Conservation (phyloP, 2,797 vertebrate species). For the Gymnocypris eckloni region DNA sequence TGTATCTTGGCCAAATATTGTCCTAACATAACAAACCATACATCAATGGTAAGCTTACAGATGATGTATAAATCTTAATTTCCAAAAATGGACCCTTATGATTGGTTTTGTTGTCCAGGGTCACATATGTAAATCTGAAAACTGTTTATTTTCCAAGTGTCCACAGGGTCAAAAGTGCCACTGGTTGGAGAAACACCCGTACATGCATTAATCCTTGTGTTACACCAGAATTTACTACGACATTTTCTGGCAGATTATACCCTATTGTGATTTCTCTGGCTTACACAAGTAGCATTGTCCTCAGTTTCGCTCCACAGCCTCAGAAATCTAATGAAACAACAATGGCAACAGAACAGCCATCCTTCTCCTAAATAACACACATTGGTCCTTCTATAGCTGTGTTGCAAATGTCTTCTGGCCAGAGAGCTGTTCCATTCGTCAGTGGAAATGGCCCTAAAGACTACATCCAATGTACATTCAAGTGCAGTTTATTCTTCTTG, state of each 20-base stretch:
- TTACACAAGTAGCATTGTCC: slow-evolving; percentile 15
- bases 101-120: no score
- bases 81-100: no score
- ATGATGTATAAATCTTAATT: no score
- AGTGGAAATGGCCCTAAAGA: slow-evolving; percentile 65
- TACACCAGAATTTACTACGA: slow-evolving; percentile 3
- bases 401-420: slow-evolving; percentile 61
- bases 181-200: not conserved
- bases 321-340: slow-evolving; percentile 27
- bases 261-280: slow-evolving; percentile 15
- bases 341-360: slow-evolving; percentile 26
- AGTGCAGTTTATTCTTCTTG: slow-evolving; percentile 66
- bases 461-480: slow-evolving; percentile 67
- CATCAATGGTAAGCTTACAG: no score
- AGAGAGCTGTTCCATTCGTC: slow-evolving; percentile 66
- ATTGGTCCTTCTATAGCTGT: slow-evolving; percentile 50
- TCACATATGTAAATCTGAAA: slow-evolving; percentile 5
- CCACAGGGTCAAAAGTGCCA: not conserved
- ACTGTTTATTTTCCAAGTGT: not conserved
- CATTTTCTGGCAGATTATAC: slow-evolving; percentile 21
- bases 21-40: no score
- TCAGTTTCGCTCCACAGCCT: slow-evolving; percentile 3
- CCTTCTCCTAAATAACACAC: slow-evolving; percentile 57
- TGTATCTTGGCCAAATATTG: no score
- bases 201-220: slow-evolving; percentile 11